Conservation (phyloP, 2,888 invertebrate genomes). For the Conomelus anceps region DNA sequence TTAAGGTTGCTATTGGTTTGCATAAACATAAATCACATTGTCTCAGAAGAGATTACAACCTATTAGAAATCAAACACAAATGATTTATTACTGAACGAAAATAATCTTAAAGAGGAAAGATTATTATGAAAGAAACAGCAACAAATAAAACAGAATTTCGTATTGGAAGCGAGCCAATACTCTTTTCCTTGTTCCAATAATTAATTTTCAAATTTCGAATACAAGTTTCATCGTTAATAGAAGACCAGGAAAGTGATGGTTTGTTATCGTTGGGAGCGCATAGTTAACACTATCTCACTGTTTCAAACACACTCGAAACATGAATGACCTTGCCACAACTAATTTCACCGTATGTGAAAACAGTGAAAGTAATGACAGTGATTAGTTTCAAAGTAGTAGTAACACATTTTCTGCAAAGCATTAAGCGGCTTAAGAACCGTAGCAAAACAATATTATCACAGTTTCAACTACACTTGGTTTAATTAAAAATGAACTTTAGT, state of each 20-base stretch:
- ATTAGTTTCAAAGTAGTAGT: neutral
- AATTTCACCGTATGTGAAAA: neutral
- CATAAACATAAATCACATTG: neutral
- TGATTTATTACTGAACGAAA: neutral
- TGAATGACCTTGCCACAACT: neutral
- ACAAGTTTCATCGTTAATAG: neutral
- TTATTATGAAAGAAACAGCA: neutral
- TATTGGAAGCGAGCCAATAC: neutral
- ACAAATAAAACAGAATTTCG: neutral
- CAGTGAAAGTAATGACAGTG: neutral
- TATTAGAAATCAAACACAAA: neutral
- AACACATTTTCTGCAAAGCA: neutral
- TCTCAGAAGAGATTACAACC: neutral
- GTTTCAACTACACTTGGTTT: too few relatives aligned
- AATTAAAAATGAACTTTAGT: too few relatives aligned
- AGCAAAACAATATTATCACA: too few relatives aligned
- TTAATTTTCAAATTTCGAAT: neutral
- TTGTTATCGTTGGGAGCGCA: neutral
- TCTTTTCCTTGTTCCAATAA: neutral
- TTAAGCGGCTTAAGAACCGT: neutral
- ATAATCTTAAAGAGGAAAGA: neutral
- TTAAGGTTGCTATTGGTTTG: too few relatives aligned
- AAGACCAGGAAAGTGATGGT: neutral
- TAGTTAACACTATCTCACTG: neutral
- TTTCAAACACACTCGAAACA: neutral